These are phyloP conservation scores for Gila robusta DNA, from an alignment of 2,797 vertebrate species.

Conservation along the genomic window DNA sequence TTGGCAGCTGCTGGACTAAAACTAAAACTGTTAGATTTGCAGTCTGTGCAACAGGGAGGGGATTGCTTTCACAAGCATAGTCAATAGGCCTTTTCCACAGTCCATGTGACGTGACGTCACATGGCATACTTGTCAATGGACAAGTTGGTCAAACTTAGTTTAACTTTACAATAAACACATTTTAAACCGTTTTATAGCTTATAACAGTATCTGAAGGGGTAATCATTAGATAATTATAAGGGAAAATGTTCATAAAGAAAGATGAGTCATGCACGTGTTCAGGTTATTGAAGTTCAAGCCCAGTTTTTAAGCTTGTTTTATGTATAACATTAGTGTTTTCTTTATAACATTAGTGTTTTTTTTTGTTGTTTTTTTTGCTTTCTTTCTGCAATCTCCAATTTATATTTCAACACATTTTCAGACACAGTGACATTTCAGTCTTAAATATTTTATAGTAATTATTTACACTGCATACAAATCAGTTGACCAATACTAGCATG, in stretches of 20 bases:
- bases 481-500: neutral
- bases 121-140: neutral
- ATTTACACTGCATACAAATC: neutral
- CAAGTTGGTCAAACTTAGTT: neutral
- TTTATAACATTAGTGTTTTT: neutral
- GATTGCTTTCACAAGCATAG: constrained; percentile 18
- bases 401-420: neutral
- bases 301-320: neutral
- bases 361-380: neutral
- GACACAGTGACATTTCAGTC: neutral
- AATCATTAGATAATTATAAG: neutral
- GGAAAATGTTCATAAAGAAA: neutral
- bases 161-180: constrained; percentile 8
- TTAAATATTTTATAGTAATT: neutral
- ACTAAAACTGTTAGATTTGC: constrained; percentile 56
- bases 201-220: neutral
- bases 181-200: neutral
- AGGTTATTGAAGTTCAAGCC: neutral
- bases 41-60: constrained; percentile 33
- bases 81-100: constrained; percentile 26
- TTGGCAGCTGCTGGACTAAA: constrained; percentile 79
- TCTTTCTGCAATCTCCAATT: neutral
- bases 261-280: neutral
- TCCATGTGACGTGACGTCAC: neutral
- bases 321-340: neutral